Evolutionary conservation across 2,888 invertebrate species (phyloP), one percentile per base, ranked within the genome.

Genomic region (Osedax frankpressi): DNA sequence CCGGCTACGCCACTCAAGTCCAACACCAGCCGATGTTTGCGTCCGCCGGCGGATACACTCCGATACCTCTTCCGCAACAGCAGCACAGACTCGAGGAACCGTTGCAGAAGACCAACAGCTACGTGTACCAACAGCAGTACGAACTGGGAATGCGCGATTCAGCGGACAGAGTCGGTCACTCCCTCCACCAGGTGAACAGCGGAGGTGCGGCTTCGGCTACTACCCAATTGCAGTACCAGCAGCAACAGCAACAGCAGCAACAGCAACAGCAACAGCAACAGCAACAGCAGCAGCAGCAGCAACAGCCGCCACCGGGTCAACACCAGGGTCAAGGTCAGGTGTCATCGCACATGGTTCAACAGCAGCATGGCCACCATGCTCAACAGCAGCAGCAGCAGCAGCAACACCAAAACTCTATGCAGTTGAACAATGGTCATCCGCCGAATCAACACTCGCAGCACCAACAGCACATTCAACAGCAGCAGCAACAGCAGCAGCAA

Each of bases 1-100:
- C 63, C 73, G 0, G 30, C 63, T 2, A 63, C 74, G 19, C 73
- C 71, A 26, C 67, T 30, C 78, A 44, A 71, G 24, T 68, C 59
- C 27, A 63, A 19, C 69, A 69, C 28, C 26, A 30, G 19, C 25
- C 62, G 2, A 28, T 30, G 3, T 28, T 29, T 26, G 65, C 67
- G 1, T 14, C 26, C n/a, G 69, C 24, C 24, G 24, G 30, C 27
- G 24, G 25, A 26, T 59, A 59, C 3, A n/a, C n/a, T n/a, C n/a
- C n/a, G n/a, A n/a, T n/a, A n/a, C n/a, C n/a, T n/a, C 69, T 65
- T 14, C 14, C 65, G 24, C 65, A 28, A 19, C 27, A 65, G 24
- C n/a, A 27, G 24, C 65, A 14, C 14, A 2, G 11, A 19, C 14
- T 24, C 27, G 14, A 19, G 65, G 24, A 65, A 24, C 65, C 24